Base-by-base conservation (phyloP, 2,888 invertebrate genomes). In the Meandrusa payeni region DNA sequence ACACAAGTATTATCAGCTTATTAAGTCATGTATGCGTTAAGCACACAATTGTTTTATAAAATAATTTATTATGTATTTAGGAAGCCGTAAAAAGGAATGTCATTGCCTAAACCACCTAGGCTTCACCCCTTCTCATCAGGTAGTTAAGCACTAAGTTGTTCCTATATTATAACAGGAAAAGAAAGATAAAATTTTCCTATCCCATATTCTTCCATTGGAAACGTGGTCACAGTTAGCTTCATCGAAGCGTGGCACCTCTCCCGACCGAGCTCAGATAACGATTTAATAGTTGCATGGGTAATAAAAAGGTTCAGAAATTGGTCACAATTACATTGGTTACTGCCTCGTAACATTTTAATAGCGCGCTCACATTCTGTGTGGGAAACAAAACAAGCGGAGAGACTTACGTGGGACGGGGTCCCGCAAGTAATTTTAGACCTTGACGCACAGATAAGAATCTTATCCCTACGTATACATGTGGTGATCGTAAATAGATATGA, bases 331-430 rank as follows among this genome's bases (percentile, higher is more conserved):
- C 69, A 65, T 60, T 72, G 75, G 68, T 76, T 77, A 80, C 75
- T 62, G 75, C 66, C 62, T 80, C 76, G 82, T 79, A 82, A 80
- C 82, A 69, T 75, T 81, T 80, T 82, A 82, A 82, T 83, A 74
- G 74, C 63, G 59, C 64, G 64, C 61, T 67, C 66, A 71, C 65
- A 69, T 72, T 77, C 68, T 61, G 59, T 80, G 79, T 82, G 81
- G 78, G 82, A 82, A 80, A 56, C 48, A 43, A 46, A 41, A 43
- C 45, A 29, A 42, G 28, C 24, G 28, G 2, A 17, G 20, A 17
- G 15, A 27, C 7, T 22, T 24, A 34, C 34, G 40, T 39, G 26
- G 32, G 44, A 37, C 24, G 43, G 12, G 7, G n/a, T 26, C 37
- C 13, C 20, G 10, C 32, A 31, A 38, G 40, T 45, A 39, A 45